These are phyloP conservation scores for Ageneiosus marmoratus DNA, from an alignment of 2,113 vertebrate species.

Conservation along the genomic window DNA sequence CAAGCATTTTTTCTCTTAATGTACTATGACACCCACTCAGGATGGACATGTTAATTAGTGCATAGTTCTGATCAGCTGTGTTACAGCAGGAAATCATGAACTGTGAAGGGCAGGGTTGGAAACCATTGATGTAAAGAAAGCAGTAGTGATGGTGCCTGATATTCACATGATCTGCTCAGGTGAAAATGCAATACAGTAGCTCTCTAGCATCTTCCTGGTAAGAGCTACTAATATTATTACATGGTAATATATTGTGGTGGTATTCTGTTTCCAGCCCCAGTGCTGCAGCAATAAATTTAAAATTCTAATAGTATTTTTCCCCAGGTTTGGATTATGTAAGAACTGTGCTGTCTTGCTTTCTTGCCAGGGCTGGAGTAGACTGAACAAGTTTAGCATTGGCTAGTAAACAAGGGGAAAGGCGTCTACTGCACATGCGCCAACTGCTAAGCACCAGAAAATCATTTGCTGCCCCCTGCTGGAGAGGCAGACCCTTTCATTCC, in stretches of 20 bases:
- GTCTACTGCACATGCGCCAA: neutral
- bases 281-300: neutral
- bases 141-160: neutral
- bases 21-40: neutral
- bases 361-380: neutral
- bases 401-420: neutral
- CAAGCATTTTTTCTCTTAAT: neutral
- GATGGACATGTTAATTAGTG: neutral
- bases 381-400: neutral
- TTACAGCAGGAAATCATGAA: neutral
- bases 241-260: too few relatives aligned
- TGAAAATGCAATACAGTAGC: neutral
- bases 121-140: neutral
- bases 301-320: neutral
- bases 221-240: neutral
- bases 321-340: neutral
- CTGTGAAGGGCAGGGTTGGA: neutral
- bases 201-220: neutral
- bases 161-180: neutral
- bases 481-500: neutral
- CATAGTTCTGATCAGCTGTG: neutral
- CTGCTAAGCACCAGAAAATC: neutral
- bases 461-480: slow-evolving; percentile 60
- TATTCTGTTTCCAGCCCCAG: neutral
- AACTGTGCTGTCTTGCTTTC: neutral